Conservation (phyloP, 2,888 invertebrate species). For the Reticulitermes lucifugus region DNA sequence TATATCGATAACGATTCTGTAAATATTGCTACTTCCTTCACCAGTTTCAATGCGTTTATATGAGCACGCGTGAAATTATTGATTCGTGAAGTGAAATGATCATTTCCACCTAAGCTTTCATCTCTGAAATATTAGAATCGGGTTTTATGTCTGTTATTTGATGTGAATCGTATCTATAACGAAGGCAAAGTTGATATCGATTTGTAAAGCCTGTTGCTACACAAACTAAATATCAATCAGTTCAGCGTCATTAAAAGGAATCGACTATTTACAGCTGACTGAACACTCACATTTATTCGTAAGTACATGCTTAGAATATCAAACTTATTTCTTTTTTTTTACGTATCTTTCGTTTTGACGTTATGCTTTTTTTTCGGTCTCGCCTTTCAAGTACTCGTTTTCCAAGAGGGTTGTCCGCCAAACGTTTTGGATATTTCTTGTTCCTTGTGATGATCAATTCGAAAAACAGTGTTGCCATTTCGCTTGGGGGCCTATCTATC, state of each 20-base stretch:
- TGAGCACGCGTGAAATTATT: not conserved
- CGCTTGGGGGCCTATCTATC: no score
- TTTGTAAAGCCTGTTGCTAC: not conserved
- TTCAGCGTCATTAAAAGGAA: no score
- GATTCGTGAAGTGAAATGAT: not conserved
- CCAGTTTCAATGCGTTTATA: not conserved
- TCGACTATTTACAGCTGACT: no score
- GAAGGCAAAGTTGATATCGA: not conserved
- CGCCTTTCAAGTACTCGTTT: no score
- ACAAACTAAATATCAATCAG: not conserved
- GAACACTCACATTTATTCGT: no score
- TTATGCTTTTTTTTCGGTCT: no score
- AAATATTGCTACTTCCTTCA: not conserved
- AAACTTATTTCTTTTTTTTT: no score
- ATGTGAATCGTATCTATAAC: not conserved
- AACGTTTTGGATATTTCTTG: not conserved
- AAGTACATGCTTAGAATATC: no score
- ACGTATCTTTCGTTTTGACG: no score
- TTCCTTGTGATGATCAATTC: not conserved
- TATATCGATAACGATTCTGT: not conserved
- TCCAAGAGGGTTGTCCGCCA: no score
- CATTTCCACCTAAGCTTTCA: not conserved
- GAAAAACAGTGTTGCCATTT: no score
- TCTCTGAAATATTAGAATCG: not conserved
- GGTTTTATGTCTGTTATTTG: conserved; percentile 10